Conservation (phyloP, 2,797 vertebrate species). For the Decapterus maruadsi region DNA sequence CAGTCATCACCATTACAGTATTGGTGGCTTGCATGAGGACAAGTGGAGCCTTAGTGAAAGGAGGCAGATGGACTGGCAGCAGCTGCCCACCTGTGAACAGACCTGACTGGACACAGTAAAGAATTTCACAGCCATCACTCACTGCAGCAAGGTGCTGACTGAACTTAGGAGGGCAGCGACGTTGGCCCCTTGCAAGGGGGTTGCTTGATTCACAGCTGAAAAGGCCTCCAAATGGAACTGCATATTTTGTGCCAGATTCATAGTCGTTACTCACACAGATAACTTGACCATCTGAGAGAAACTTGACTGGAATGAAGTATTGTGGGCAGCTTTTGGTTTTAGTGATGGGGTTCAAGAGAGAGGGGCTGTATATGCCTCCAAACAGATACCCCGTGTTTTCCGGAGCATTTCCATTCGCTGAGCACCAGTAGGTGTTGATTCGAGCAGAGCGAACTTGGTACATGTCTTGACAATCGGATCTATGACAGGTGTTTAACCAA, state of each 20-base stretch:
- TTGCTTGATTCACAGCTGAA: conserved; percentile 92
- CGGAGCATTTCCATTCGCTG: conserved; percentile 44
- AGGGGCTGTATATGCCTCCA: conserved; percentile 89
- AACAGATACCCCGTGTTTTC: conserved; percentile 88
- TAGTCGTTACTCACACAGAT: conserved; percentile 91
- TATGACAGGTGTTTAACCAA: conserved; percentile 62
- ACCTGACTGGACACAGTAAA: conserved; percentile 90
- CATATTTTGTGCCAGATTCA: conserved; percentile 78
- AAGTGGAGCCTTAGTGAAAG: conserved; percentile 86
- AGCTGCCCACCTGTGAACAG: conserved; percentile 87
- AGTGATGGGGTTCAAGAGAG: conserved; percentile 80
- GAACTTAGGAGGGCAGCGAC: conserved; percentile 88
- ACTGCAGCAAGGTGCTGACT: conserved; percentile 91
- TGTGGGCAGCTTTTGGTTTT: conserved; percentile 87
- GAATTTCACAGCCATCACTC: conserved; percentile 91
- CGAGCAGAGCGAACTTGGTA: conserved; percentile 85
- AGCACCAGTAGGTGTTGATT: conserved; percentile 89
- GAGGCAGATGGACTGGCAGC: conserved; percentile 85
- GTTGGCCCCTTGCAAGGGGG: conserved; percentile 74
- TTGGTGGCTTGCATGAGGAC: conserved; percentile 80
- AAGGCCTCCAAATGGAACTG: conserved; percentile 91
- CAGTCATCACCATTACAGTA: conserved; percentile 88
- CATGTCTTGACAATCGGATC: conserved; percentile 80
- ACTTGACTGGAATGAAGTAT: conserved; percentile 78
- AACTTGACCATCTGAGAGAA: conserved; percentile 84